Conservation (phyloP, 2,888 invertebrate genomes). For the Mylabris sibirica region DNA sequence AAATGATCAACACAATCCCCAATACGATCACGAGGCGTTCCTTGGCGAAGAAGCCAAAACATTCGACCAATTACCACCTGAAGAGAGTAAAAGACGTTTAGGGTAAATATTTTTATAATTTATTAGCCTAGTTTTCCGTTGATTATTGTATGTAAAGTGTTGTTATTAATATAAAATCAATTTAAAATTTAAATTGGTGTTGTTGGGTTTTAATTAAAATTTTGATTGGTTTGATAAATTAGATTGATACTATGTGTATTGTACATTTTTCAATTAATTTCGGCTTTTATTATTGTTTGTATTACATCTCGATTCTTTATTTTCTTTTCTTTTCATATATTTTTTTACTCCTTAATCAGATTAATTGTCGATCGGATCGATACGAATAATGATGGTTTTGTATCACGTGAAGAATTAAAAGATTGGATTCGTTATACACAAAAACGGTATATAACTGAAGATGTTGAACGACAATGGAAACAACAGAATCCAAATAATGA, state of each 20-base stretch:
- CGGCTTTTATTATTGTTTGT: constrained; percentile 2
- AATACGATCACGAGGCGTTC: constrained; percentile 97
- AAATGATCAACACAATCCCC: constrained; percentile 83
- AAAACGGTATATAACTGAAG: constrained; percentile 88
- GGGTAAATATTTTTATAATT: constrained; percentile 64
- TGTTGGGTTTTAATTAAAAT: constrained; percentile 7
- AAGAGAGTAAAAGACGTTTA: constrained; percentile 90
- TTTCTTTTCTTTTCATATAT: constrained; percentile 5
- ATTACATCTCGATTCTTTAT: background rate
- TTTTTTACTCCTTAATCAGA: constrained; percentile 63
- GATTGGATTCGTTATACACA: constrained; percentile 97
- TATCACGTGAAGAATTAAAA: constrained; percentile 87
- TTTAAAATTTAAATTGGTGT: constrained; percentile 16
- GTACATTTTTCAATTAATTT: constrained; percentile 3
- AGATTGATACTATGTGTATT: background rate
- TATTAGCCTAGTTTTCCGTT: background rate
- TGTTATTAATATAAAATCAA: constrained; percentile 7
- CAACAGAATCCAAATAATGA: constrained; percentile 84
- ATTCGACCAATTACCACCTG: constrained; percentile 92
- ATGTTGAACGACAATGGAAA: constrained; percentile 93
- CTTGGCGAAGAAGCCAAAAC: constrained; percentile 91
- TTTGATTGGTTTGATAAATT: constrained; percentile 9
- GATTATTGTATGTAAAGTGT: background rate
- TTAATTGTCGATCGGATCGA: constrained; percentile 95
- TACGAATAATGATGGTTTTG: constrained; percentile 79